These are phyloP conservation scores for Diplosoma virens DNA, from an alignment of 23 tunicate genomes.

Conservation along the genomic window DNA sequence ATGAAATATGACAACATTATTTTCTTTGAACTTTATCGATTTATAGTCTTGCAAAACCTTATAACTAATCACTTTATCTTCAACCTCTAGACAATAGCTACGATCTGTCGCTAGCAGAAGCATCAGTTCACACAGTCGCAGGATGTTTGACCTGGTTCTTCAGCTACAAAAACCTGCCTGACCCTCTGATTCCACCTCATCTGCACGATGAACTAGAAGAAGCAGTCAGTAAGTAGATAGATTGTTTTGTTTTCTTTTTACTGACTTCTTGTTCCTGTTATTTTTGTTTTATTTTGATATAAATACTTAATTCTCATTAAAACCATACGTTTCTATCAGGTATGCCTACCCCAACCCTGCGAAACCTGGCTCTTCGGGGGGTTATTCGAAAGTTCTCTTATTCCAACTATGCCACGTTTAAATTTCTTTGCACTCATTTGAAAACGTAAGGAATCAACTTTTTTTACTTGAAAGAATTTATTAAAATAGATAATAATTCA, in stretches of 20 bases:
- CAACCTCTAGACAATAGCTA: slow-evolving; percentile 66
- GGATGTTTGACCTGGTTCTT: slow-evolving; percentile 98
- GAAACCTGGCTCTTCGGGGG: slow-evolving; percentile 56
- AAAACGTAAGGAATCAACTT: slow-evolving; percentile 86
- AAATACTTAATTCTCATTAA: too few species aligned
- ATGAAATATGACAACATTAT: too few species aligned
- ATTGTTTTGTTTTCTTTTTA: neutral
- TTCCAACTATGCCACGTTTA: slow-evolving; percentile 72
- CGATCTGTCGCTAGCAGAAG: slow-evolving; percentile 49
- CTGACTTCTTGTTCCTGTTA: too few species aligned
- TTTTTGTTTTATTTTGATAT: too few species aligned
- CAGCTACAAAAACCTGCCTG: slow-evolving; percentile 86
- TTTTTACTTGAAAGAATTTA: too few species aligned
- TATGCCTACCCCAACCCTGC: slow-evolving; percentile 37
- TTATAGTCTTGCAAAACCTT: too few species aligned
- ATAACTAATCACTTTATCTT: too few species aligned
- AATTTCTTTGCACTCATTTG: slow-evolving; percentile 76
- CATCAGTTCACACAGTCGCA: slow-evolving; percentile 80
- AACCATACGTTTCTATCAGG: slow-evolving; percentile 37
- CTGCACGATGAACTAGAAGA: slow-evolving; percentile 80
- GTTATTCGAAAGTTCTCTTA: slow-evolving; percentile 65
- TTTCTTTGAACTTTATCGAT: too few species aligned
- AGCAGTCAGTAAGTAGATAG: slow-evolving; percentile 56
- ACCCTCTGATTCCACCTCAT: slow-evolving; percentile 76
- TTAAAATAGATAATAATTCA: too few species aligned